Conservation (phyloP, 2,797 vertebrate genomes). For the Rhincodon typus region DNA sequence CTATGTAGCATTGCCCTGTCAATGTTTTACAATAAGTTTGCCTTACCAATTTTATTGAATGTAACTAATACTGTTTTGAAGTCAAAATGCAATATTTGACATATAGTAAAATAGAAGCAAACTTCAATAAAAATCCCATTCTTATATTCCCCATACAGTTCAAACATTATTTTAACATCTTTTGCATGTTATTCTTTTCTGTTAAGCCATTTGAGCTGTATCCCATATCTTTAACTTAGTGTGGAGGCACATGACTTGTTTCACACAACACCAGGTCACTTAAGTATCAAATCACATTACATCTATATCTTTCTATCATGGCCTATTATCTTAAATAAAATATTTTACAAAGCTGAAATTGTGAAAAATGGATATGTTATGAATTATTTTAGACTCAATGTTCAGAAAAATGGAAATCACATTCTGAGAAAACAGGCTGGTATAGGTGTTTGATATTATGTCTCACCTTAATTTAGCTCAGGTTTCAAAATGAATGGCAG, state of each 20-base stretch:
- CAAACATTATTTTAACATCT: not conserved
- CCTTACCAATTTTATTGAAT: not conserved
- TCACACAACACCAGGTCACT: not conserved
- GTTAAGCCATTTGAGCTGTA: not conserved
- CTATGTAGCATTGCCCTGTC: not conserved
- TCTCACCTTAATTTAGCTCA: not conserved
- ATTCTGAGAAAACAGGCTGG: not conserved
- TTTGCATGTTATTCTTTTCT: too few species aligned
- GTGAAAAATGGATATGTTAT: not conserved
- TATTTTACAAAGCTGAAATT: not conserved
- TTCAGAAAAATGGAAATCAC: not conserved
- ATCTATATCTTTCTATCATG: not conserved
- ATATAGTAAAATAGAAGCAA: not conserved
- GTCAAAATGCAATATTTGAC: not conserved
- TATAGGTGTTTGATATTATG: not conserved
- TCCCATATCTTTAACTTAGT: not conserved
- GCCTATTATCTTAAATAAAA: not conserved
- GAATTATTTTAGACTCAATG: not conserved
- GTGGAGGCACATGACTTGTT: not conserved
- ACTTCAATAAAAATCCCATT: not conserved
- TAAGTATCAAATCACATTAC: not conserved
- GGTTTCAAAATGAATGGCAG: not conserved
- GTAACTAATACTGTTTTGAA: not conserved
- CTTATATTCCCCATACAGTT: not conserved
- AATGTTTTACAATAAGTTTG: not conserved